Percentiles rank a stretch among this genome's conserved stretches.
Conservation (phyloP, 2,113 vertebrate genomes). For the Albula goreensis region DNA sequence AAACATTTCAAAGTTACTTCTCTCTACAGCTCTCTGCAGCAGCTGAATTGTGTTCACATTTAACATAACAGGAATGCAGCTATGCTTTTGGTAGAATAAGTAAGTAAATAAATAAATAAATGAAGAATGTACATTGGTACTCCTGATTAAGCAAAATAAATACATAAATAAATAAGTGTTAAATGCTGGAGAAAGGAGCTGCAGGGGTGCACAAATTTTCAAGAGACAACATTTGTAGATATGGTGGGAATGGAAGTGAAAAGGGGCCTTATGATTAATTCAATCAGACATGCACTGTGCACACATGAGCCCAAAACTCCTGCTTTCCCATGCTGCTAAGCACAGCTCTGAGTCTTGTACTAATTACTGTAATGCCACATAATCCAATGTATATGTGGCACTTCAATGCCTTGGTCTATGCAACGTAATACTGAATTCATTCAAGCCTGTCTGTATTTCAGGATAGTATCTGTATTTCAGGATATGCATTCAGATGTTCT, state of each 20-base stretch:
- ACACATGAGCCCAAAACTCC: neutral
- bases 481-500: neutral
- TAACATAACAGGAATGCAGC: neutral
- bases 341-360: neutral
- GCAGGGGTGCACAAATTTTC: neutral
- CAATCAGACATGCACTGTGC: neutral
- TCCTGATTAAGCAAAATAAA: neutral
- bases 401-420: neutral
- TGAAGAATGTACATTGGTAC: neutral
- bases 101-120: too few species aligned
- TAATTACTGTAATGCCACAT: constrained; percentile 19
- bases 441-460: neutral
- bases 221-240: neutral
- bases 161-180: too few species aligned
- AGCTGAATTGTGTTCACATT: too few species aligned
- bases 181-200: neutral
- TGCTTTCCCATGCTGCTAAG: neutral
- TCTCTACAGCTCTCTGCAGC: neutral
- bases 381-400: constrained; percentile 15
- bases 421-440: neutral
- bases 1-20: neutral
- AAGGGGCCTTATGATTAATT: neutral
- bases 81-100: neutral
- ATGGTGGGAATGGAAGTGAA: neutral
- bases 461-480: neutral